Percentiles rank a stretch among this genome's conserved stretches.
These are phyloP conservation scores for Formica selysi DNA, from an alignment of 1,140 invertebrate genomes.

Conservation along the genomic window DNA sequence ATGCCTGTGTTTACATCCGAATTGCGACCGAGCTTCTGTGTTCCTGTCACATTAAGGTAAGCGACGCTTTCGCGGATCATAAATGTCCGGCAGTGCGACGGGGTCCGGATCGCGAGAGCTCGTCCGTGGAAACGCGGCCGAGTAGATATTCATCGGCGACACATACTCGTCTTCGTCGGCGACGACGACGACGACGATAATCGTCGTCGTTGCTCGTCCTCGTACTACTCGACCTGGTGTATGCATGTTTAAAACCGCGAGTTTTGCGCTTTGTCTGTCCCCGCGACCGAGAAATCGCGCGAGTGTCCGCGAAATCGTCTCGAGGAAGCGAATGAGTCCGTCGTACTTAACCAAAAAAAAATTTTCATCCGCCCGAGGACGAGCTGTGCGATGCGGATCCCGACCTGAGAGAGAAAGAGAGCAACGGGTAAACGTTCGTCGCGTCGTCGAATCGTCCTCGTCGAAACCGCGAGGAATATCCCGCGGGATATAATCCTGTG, in stretches of 20 bases:
- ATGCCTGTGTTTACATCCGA: slow-evolving; percentile 87
- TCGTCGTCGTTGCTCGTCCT: background rate
- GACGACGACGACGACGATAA: background rate
- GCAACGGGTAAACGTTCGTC: background rate
- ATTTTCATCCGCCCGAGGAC: slow-evolving; percentile 3
- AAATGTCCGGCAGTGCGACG: too few species aligned
- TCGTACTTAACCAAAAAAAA: slow-evolving; percentile 72
- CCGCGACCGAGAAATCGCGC: background rate
- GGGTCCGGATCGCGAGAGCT: background rate
- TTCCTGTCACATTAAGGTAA: slow-evolving; percentile 86
- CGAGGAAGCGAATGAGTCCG: background rate
- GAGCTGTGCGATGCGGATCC: background rate
- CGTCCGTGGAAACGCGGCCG: background rate
- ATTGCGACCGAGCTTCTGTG: slow-evolving; percentile 82
- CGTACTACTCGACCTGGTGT: too few species aligned
- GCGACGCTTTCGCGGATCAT: slow-evolving; percentile 71
- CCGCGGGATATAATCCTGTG: slow-evolving; percentile 36
- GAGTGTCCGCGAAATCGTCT: background rate
- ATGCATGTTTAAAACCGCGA: too few species aligned
- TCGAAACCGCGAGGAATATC: background rate
- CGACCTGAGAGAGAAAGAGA: background rate
- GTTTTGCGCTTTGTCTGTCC: background rate
- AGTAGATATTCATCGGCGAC: background rate
- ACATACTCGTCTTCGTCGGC: background rate
- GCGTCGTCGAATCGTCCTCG: background rate